phyloP scores from a whole-genome alignment of 1,140 invertebrate species.

The Mercenaria mercenaria region DNA sequence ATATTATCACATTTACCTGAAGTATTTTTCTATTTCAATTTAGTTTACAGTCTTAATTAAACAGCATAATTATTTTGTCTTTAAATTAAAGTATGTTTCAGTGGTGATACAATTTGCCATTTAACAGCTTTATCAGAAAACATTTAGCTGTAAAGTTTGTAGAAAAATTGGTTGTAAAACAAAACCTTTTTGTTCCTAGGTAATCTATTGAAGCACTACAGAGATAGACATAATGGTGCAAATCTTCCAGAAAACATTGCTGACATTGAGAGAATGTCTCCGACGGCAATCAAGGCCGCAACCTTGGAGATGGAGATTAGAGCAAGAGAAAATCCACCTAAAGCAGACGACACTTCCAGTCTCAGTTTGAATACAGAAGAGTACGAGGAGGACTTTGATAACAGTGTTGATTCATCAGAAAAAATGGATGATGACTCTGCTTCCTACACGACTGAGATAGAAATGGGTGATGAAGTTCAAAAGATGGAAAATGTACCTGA shows the following conservation, averaged over 20 bases:
- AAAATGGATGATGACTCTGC: slow-evolving; percentile 60
- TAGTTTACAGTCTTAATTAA: too few species aligned
- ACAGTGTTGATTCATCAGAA: slow-evolving; percentile 51
- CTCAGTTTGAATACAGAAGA: slow-evolving; percentile 52
- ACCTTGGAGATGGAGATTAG: slow-evolving; percentile 68
- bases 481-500: slow-evolving; percentile 5
- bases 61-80: too few species aligned
- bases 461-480: slow-evolving; percentile 21
- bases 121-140: too few species aligned
- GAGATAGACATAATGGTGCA: slow-evolving; percentile 78
- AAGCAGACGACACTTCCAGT: neutral
- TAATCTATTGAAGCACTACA: slow-evolving; percentile 82
- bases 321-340: slow-evolving; percentile 54
- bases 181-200: too few species aligned
- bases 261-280: slow-evolving; percentile 72
- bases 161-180: too few species aligned
- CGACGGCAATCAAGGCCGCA: slow-evolving; percentile 63
- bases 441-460: slow-evolving; percentile 29
- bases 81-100: too few species aligned
- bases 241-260: slow-evolving; percentile 74
- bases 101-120: too few species aligned
- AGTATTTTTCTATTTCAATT: too few species aligned
- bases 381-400: slow-evolving; percentile 67
- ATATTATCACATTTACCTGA: too few species aligned
- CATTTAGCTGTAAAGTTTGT: too few species aligned